A percentile compares a stretch with the other conserved stretches of the same genome.
These are phyloP conservation scores for Danio albolineatus DNA, from an alignment of 2,797 vertebrate genomes.

Conservation along the genomic window DNA sequence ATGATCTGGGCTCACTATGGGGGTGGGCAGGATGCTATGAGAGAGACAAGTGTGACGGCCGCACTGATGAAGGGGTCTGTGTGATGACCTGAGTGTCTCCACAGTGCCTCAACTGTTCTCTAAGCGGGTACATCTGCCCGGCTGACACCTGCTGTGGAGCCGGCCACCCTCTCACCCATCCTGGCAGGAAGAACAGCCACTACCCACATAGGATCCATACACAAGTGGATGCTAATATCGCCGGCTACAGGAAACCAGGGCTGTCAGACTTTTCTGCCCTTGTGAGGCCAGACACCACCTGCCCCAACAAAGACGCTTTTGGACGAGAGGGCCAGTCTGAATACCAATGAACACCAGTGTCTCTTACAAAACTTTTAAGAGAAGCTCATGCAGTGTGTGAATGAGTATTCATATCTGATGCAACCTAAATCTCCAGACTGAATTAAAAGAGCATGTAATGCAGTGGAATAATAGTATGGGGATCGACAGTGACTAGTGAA, in stretches of 20 bases:
- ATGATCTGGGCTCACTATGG: slow-evolving; percentile 38
- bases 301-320: slow-evolving; percentile 76
- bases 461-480: too few species aligned
- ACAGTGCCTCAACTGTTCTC: slow-evolving; percentile 76
- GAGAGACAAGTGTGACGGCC: slow-evolving; percentile 33
- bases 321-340: slow-evolving; percentile 65
- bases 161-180: slow-evolving; percentile 68
- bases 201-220: slow-evolving; percentile 78
- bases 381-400: neutral
- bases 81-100: slow-evolving; percentile 25
- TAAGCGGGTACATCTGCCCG: slow-evolving; percentile 78
- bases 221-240: slow-evolving; percentile 75
- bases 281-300: slow-evolving; percentile 76
- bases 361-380: slow-evolving; percentile 40
- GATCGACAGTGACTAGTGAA: neutral
- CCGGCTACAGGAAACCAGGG: slow-evolving; percentile 75
- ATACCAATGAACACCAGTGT: slow-evolving; percentile 62
- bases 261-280: slow-evolving; percentile 70
- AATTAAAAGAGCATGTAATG: neutral
- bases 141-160: slow-evolving; percentile 84
- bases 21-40: slow-evolving; percentile 45
- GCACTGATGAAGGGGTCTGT: slow-evolving; percentile 34
- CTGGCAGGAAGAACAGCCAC: slow-evolving; percentile 80
- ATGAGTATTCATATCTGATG: neutral
- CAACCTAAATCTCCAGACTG: neutral